Percentiles rank a stretch among this genome's conserved stretches.
Conservation (phyloP, 2,797 vertebrate genomes). For the Molossus alvarezi region DNA sequence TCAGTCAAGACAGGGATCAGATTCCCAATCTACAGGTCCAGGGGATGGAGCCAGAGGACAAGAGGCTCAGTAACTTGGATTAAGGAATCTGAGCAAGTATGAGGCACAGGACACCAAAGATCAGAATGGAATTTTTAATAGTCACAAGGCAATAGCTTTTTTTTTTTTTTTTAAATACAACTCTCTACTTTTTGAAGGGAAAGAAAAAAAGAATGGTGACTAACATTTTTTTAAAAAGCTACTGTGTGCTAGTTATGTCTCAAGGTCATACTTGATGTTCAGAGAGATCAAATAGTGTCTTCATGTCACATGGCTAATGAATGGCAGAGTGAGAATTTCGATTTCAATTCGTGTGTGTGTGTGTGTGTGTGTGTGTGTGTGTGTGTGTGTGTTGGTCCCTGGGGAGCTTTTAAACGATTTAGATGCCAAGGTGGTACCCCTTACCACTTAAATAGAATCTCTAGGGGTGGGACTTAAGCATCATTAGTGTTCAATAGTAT, state of each 20-base stretch:
- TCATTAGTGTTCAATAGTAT: background rate
- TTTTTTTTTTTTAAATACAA: background rate
- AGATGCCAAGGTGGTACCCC: background rate
- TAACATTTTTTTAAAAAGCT: background rate
- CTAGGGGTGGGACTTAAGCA: background rate
- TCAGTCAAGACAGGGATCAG: conserved; percentile 55
- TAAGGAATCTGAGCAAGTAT: background rate
- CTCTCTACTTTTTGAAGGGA: conserved; percentile 15
- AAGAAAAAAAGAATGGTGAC: background rate
- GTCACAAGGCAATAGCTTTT: background rate
- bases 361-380: background rate
- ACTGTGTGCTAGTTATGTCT: background rate
- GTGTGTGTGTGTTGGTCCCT: background rate
- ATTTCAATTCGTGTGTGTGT: background rate
- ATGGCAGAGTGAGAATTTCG: conserved; percentile 14
- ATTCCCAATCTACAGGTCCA: conserved; percentile 14
- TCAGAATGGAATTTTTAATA: conserved; percentile 18
- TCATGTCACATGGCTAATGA: background rate
- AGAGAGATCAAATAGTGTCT: background rate
- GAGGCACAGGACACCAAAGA: background rate
- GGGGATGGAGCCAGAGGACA: conserved; percentile 34
- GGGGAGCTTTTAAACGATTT: background rate
- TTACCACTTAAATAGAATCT: conserved; percentile 24
- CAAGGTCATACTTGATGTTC: background rate
- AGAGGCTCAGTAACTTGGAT: conserved; percentile 3